phyloP scores from a whole-genome alignment of 2,113 vertebrate species.

The Sula dactylatra region DNA sequence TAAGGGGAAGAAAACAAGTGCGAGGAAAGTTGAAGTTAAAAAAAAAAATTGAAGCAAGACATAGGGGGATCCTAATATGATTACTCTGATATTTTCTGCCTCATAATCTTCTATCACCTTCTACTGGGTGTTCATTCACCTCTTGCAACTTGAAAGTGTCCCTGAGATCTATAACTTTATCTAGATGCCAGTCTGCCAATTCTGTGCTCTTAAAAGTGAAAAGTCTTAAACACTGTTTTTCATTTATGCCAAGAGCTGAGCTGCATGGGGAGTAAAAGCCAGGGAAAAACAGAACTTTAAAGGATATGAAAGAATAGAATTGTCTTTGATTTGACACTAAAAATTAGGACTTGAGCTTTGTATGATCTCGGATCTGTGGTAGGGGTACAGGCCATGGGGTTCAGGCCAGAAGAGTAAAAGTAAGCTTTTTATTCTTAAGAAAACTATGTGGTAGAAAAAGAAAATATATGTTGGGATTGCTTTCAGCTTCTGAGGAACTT shows the following conservation, averaged over 20 bases:
- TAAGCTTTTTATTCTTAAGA: background rate
- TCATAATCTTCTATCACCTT: background rate
- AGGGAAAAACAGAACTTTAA: background rate
- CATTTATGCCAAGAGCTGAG: background rate
- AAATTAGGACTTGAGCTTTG: background rate
- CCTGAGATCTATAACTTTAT: constrained; percentile 36
- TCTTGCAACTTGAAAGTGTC: constrained; percentile 9
- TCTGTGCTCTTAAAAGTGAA: constrained; percentile 10
- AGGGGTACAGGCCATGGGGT: background rate
- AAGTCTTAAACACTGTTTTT: background rate
- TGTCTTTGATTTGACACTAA: constrained; percentile 6
- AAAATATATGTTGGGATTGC: background rate
- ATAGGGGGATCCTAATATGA: background rate
- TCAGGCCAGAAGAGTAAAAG: background rate
- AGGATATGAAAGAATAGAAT: background rate
- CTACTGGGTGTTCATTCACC: background rate
- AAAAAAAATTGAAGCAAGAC: background rate
- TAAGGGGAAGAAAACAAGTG: background rate
- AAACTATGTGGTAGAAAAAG: background rate
- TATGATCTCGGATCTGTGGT: background rate
- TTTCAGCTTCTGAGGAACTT: background rate
- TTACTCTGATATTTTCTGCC: constrained; percentile 10
- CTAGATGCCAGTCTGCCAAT: background rate
- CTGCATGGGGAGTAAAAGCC: background rate
- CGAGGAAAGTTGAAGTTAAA: background rate